Evolutionary conservation across 2,113 vertebrate genomes (phyloP), one percentile per base, ranked within the genome.

Genomic region (Pteruthius melanotis): DNA sequence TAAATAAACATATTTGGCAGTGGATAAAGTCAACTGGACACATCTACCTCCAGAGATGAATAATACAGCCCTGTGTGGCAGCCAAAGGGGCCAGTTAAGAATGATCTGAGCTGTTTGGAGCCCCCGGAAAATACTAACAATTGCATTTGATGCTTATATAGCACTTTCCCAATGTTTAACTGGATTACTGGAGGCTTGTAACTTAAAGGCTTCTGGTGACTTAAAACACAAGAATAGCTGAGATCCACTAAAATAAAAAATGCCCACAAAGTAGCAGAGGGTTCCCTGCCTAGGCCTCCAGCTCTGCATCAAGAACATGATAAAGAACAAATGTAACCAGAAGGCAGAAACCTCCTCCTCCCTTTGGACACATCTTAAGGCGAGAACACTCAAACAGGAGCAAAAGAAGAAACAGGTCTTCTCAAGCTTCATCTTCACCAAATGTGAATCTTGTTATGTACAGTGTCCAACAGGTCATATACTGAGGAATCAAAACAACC

Each of bases 1-100:
- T 92, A 96, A 93, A 93, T 27, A 91, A 94, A 95, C 37, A n/a
- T 63, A n/a, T 71, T 83, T 93, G 66, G 30, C 82, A 49, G 24
- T 91, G 90, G 47, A 59, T 94, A 57, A 91, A 91, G 54, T 68
- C 0, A 0, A 26, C 49, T 90, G 79, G 79, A 77, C 85, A 33
- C 33, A 39, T 74, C 59, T 90, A 15, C 42, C 82, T 66, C 45
- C 60, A 66, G 90, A 93, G 33, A 77, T 95, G 33, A 92, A 70
- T 92, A 83, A 83, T 45, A 44, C 30, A 90, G 75, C 37, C 42
- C 56, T 83, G 56, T 56, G 63, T 80, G 68, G 77, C 71, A 86
- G 94, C 68, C 79, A 81, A 39, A 60, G 68, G 69, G 37, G 28
- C n/a, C 28, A 44, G 66, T 66, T 85, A 77, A 78, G 24, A 77